phyloP scores from a whole-genome alignment of 2,797 vertebrate species.

The Peromyscus eremicus region DNA sequence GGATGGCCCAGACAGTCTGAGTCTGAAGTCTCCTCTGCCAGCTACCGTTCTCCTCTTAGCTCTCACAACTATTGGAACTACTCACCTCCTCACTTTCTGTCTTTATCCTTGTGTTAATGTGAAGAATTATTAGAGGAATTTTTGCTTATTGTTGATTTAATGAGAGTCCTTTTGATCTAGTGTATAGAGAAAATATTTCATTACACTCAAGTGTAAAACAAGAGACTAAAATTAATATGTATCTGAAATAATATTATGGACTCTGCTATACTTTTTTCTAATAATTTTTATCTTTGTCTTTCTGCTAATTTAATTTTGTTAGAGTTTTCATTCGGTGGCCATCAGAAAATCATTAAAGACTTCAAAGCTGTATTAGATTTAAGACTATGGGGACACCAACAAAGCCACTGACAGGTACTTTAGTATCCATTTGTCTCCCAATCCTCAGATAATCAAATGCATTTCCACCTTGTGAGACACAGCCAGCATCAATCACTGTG shows the following conservation, averaged over 20 bases:
- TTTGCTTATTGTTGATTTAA: background rate
- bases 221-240: conserved; percentile 68
- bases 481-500: conserved; percentile 81
- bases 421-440: conserved; percentile 83
- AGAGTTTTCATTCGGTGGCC: conserved; percentile 71
- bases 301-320: conserved; percentile 67
- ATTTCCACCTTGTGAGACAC: conserved; percentile 75
- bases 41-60: background rate
- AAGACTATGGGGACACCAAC: conserved; percentile 68
- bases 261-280: conserved; percentile 25
- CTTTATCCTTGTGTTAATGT: background rate
- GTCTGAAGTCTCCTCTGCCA: background rate
- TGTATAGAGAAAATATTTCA: conserved; percentile 29
- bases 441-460: conserved; percentile 81
- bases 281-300: conserved; percentile 58
- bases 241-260: conserved; percentile 61
- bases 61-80: rapidly evolving
- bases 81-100: background rate
- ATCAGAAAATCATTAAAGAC: conserved; percentile 80
- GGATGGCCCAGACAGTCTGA: background rate
- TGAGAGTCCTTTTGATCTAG: background rate
- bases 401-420: conserved; percentile 77
- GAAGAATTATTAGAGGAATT: background rate
- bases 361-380: conserved; percentile 83
- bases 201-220: conserved; percentile 67